Conservation (phyloP, 2,888 invertebrate genomes). For the Athalia circularis region DNA sequence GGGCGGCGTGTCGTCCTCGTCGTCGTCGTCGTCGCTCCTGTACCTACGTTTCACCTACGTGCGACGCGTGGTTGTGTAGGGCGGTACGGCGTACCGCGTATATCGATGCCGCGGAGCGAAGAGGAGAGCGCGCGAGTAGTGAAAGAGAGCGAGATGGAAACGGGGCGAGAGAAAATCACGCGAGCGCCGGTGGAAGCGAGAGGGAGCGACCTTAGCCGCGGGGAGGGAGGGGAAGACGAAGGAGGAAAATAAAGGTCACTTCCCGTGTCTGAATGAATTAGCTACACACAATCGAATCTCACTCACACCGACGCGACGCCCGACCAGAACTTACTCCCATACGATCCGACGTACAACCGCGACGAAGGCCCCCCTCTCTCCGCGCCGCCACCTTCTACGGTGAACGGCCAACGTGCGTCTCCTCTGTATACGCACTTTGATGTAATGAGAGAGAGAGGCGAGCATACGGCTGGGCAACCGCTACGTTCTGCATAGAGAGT, state of each 20-base stretch:
- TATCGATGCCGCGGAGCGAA: neutral
- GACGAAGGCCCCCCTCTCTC: neutral
- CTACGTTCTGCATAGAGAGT: neutral
- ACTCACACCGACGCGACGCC: constrained; percentile 41
- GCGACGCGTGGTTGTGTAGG: neutral
- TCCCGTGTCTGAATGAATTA: constrained; percentile 49
- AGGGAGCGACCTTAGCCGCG: neutral
- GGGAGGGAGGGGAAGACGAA: neutral
- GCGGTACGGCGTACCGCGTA: neutral
- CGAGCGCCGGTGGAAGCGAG: constrained; percentile 2
- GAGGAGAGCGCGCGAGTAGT: constrained; percentile 7
- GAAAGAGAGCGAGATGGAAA: constrained; percentile 15
- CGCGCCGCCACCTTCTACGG: constrained; percentile 5
- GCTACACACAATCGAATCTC: constrained; percentile 47
- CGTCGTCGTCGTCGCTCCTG: neutral
- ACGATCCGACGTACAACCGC: neutral
- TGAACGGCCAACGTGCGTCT: constrained; percentile 41
- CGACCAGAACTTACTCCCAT: neutral
- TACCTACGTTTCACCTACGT: neutral
- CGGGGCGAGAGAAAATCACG: neutral
- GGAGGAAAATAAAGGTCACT: constrained; percentile 48
- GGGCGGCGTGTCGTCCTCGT: neutral
- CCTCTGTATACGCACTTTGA: constrained; percentile 12
- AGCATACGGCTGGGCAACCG: neutral
- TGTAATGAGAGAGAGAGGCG: neutral